Evolutionary conservation across 92 coral and sea anemone genomes (phyloP).

Genomic region (Chrysogorgia sp.): DNA sequence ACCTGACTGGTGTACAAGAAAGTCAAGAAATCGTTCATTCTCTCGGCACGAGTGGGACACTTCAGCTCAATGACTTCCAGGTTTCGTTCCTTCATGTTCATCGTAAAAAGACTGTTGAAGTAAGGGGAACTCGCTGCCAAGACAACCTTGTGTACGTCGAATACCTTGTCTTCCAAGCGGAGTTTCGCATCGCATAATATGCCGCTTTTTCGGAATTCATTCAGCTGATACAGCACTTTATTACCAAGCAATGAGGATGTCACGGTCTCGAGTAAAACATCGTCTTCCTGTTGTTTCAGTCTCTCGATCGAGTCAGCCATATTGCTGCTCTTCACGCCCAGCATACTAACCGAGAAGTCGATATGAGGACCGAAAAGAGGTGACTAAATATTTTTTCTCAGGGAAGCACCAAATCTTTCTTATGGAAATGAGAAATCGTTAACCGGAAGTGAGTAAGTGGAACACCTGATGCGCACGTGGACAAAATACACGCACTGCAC

Average conservation of each 20-base stretch:
- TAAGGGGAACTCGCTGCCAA: slow-evolving; percentile 87
- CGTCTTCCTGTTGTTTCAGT: slow-evolving; percentile 23
- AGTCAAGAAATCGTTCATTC: slow-evolving; percentile 83
- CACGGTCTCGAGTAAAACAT: not conserved
- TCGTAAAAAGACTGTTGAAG: slow-evolving; percentile 85
- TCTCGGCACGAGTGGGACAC: slow-evolving; percentile 65
- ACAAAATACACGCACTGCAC: slow-evolving; percentile 26
- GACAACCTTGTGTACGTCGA: slow-evolving; percentile 84
- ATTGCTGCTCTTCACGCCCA: not conserved
- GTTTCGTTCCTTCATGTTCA: slow-evolving; percentile 80
- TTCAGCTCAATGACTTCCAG: slow-evolving; percentile 52
- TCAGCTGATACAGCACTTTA: slow-evolving; percentile 57
- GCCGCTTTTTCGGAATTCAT: slow-evolving; percentile 76
- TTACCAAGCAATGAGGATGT: not conserved
- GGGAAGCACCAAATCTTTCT: slow-evolving; percentile 18
- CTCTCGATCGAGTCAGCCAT: slow-evolving; percentile 23
- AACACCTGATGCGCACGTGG: slow-evolving; percentile 43
- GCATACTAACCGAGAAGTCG: not conserved
- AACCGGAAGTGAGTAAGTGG: not conserved
- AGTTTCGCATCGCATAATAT: slow-evolving; percentile 79
- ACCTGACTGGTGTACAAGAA: slow-evolving; percentile 88
- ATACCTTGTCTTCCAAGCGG: slow-evolving; percentile 72
- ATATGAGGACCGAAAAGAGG: not conserved
- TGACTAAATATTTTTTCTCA: slow-evolving; percentile 10
- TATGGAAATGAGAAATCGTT: not conserved